Percentiles rank a stretch among this genome's conserved stretches.
Conservation (phyloP, 2,888 invertebrate genomes). For the Oxycera nigricornis region DNA sequence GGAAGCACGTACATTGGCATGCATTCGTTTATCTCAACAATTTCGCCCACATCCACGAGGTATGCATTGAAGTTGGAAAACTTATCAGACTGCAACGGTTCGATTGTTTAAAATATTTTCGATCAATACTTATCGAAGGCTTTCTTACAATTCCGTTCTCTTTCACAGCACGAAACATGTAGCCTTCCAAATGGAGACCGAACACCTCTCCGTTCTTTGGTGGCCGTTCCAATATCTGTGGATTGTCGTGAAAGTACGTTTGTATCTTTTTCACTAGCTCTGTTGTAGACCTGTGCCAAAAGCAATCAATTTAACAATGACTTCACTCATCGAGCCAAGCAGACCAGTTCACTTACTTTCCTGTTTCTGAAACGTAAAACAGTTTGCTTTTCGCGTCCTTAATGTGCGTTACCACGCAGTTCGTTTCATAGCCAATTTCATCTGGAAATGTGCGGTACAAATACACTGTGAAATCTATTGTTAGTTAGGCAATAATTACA, state of each 20-base stretch:
- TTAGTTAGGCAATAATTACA: conserved; percentile 18
- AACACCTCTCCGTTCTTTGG: conserved; percentile 43
- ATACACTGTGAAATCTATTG: background rate
- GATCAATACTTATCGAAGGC: too few species aligned
- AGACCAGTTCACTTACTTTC: conserved; percentile 10
- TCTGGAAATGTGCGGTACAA: conserved; percentile 19
- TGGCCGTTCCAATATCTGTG: conserved; percentile 7
- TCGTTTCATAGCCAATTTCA: conserved; percentile 19
- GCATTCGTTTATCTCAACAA: conserved; percentile 24
- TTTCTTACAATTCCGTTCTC: conserved; percentile 39
- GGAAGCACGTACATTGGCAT: conserved; percentile 37
- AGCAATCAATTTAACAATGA: background rate
- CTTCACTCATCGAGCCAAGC: background rate
- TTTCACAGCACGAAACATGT: conserved; percentile 43
- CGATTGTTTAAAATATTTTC: background rate
- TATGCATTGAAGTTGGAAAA: conserved; percentile 34
- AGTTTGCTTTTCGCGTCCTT: conserved; percentile 32
- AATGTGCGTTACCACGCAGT: conserved; percentile 41
- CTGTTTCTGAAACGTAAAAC: conserved; percentile 40
- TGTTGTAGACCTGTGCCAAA: too few species aligned
- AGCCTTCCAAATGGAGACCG: conserved; percentile 38
- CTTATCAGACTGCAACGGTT: conserved; percentile 24
- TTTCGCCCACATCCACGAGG: conserved; percentile 43
- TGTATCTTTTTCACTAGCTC: conserved; percentile 9
- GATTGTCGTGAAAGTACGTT: conserved; percentile 36